phyloP scores from a whole-genome alignment of 2,113 vertebrate genomes.

The Crypturellus undulatus region DNA sequence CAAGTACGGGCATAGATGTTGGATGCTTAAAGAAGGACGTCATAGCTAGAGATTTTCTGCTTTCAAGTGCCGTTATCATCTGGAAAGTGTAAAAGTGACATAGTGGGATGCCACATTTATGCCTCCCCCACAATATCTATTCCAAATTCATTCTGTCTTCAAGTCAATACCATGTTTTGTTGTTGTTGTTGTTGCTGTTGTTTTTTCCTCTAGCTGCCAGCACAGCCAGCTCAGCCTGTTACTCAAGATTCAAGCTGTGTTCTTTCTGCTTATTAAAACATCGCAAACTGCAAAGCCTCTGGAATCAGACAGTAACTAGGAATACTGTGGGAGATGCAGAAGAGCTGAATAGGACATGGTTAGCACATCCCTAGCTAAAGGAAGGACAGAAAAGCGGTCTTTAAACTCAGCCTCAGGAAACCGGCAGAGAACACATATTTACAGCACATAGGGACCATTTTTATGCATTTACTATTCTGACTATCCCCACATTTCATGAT shows the following conservation, averaged over 20 bases:
- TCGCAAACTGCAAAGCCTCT: constrained; percentile 65
- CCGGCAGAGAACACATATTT: not conserved
- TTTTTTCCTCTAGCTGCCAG: constrained; percentile 46
- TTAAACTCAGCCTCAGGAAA: not conserved
- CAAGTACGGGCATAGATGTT: not conserved
- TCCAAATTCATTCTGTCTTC: constrained; percentile 67
- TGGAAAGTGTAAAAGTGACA: constrained; percentile 64
- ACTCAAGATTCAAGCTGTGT: constrained; percentile 69
- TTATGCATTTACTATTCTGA: not conserved
- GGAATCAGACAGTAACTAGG: constrained; percentile 56
- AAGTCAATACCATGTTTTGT: constrained; percentile 57
- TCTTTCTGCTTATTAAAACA: constrained; percentile 73
- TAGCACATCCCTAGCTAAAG: constrained; percentile 33
- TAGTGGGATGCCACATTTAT: constrained; percentile 56
- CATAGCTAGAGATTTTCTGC: constrained; percentile 57
- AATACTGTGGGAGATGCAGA: constrained; percentile 31
- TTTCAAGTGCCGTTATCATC: constrained; percentile 64
- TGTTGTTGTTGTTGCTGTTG: not conserved
- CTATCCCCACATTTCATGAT: not conserved
- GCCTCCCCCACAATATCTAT: constrained; percentile 61
- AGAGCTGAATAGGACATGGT: not conserved
- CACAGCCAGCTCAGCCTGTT: constrained; percentile 65
- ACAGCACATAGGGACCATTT: not conserved
- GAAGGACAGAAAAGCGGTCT: not conserved
- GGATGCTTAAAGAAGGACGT: constrained; percentile 31